Evolutionary conservation across 2,888 invertebrate genomes (phyloP), one percentile per base, ranked within the genome.

Genomic region (Lissonota sp.): DNA sequence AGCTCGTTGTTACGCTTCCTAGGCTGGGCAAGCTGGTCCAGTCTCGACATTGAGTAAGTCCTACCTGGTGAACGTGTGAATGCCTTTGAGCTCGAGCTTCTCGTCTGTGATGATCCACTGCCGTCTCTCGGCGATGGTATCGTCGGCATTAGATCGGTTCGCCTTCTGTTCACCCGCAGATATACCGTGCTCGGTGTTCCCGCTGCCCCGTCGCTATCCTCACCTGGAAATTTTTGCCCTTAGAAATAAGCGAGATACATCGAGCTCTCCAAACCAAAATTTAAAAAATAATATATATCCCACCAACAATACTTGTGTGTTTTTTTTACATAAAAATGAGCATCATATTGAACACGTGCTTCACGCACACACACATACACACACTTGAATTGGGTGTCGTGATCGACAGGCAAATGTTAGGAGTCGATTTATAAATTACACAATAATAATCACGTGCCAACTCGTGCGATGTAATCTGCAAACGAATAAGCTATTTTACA

Each of bases 41-140:
- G 95, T 89, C 98, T 96, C 91, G 97, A 97, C 97, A 98, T 97
- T 93, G 97, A 97, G 94, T 96, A 96, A 91, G 98, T 97, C 95
- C 98, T 97, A 95, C 96, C 96, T 96, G 95, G 95, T 82, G 94
- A 93, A 84, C 93, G 93, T 88, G 91, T 89, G 90, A 93, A 92
- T 87, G 91, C 88, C 89, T 91, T 94, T 87, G 90, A 85, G 84
- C 88, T 90, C 60, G 88, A 88, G 62, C 90, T 91, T 77, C 91
- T 89, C 49, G 89, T 87, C 26, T 89, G 85, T 51, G 90, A 86
- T 67, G 90, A 87, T 7, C 89, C 88, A 62, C 88, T 89, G 89
- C 88, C 89, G 89, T 96, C 96, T 88, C 96, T 94, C 83, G 95
- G 94, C 87, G 94, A 95, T 87, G 97, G 97, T 93, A 97, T 95